Base-by-base conservation (phyloP, 2,113 vertebrate genomes). In the Lampris incognitus region DNA sequence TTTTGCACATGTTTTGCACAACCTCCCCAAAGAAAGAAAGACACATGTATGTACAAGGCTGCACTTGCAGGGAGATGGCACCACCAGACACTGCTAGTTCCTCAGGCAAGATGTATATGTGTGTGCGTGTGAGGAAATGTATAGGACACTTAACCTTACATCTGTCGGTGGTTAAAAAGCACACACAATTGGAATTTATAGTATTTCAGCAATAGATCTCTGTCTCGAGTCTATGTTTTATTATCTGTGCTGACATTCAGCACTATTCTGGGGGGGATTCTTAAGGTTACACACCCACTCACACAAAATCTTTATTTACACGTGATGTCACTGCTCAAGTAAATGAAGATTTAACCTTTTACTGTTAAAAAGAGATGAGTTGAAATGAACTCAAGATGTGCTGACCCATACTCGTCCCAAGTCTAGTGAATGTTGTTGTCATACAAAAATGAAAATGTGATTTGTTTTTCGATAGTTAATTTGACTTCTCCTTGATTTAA, bases 71-170 rank as follows among this genome's bases (percentile, higher is more conserved):
- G 68, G 88, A 71, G 84, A 91, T 62, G 76, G 78, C 86, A 84
- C 90, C 55, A 68, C 88, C 90, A 92, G 90, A 88, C 77, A 88
- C 86, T 62, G 70, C 74, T 66, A 39, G 69, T 75, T 74, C 83
- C 61, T 71, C 69, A 69, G 49, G 59, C 52, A 76, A 87, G 81
- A 82, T 87, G 72, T 40, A 10, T 72, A 36, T 72, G 54, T 48
- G 82, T 62, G 11, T 68, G 39, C 72, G 10, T 74, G 44, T 66
- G 40, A 52, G 58, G 58, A 46, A 49, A 72, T 68, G 52, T 83
- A 8, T 49, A 72, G 49, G 69, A 4, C 56, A 72, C 40, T 13
- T 69, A 9, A 80, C 77, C 55, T 40, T 67, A 79, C 83, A 91
- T 84, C 87, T 92, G 88, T 72, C 38, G 52, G 46, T 51, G 42